Conservation (phyloP, 2,888 invertebrate genomes). For the Drosophila heteroneura region DNA sequence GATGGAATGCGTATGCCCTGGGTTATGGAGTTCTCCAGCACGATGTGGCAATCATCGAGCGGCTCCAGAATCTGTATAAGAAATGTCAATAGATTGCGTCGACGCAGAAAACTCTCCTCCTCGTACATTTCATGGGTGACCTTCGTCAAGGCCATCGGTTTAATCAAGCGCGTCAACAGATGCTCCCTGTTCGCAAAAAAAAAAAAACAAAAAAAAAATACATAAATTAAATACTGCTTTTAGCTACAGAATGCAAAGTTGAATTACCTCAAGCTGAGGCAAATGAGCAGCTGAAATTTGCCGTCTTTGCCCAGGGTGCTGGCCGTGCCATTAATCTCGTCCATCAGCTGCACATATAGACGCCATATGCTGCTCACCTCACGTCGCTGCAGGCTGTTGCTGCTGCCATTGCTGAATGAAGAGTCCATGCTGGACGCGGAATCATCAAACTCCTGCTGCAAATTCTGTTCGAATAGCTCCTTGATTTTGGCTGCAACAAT, state of each 20-base stretch:
- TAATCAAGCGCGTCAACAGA: constrained; percentile 94
- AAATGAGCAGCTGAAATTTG: constrained; percentile 98
- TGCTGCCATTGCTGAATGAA: constrained; percentile 72
- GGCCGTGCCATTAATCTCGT: constrained; percentile 94
- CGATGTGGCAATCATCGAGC: constrained; percentile 93
- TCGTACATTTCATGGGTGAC: constrained; percentile 98
- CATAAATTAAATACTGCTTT: background rate
- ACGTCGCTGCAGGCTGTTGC: constrained; percentile 82
- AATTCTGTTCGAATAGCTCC: constrained; percentile 92
- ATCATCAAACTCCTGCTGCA: constrained; percentile 77
- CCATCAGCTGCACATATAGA: constrained; percentile 95
- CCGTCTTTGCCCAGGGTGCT: constrained; percentile 95
- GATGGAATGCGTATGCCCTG: constrained; percentile 86
- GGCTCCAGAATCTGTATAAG: constrained; percentile 96
- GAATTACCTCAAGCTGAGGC: constrained; percentile 94
- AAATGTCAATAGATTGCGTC: constrained; percentile 93
- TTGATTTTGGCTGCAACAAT: constrained; percentile 86
- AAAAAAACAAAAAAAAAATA: background rate
- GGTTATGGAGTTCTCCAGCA: constrained; percentile 94
- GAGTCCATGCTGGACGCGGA: constrained; percentile 82
- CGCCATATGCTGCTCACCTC: constrained; percentile 91
- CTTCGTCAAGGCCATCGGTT: constrained; percentile 95
- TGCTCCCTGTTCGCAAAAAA: constrained; percentile 89
- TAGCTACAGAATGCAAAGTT: background rate
- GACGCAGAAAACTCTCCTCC: constrained; percentile 96